Evolutionary conservation across 1,140 invertebrate genomes (phyloP), one percentile per base, ranked within the genome.

Genomic region (Drosophila nigrodunni): DNA sequence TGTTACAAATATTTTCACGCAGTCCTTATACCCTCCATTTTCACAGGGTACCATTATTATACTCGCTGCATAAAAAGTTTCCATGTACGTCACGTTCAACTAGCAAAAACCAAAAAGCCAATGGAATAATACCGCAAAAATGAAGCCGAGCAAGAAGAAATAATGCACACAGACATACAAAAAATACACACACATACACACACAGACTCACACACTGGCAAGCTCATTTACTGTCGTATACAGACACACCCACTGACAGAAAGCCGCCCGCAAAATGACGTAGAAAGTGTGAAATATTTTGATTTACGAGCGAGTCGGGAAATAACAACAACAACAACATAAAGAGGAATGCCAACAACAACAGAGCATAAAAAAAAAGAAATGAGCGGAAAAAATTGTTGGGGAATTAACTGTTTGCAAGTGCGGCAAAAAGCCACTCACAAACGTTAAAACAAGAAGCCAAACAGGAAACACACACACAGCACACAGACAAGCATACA

Each of bases 211-310:
- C 30, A 70, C 18, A 46, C 41, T 47, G 11, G 43, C 13, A 43
- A 52, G 57, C 34, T 76, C 34, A 50, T 25, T 8, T 21, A 6
- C 65, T 79, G 47, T 39, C 71, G 69, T 13, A 39, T 60, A 65
- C 60, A 58, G 55, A 61, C 72, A 62, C 66, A 70, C 72, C 41
- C 72, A 74, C 72, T 47, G 50, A 47, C 60, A 71, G 37, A 44
- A 44, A 64, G 50, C 41, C 62, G 73, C 46, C 80, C 66, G 70
- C 69, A 87, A 87, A 87, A 71, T 87, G 83, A 87, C 83, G 83
- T 82, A 77, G 79, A 88, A 80, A 83, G 75, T 83, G 87, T 80
- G 83, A 87, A 88, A 68, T 83, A 44, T 71, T 88, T 64, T 87
- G 83, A 87, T 87, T 87, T 87, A 87, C 80, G 83, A 88, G 73